Base-by-base conservation (phyloP, 2,113 vertebrate species). In the Cnemophilus loriae region DNA sequence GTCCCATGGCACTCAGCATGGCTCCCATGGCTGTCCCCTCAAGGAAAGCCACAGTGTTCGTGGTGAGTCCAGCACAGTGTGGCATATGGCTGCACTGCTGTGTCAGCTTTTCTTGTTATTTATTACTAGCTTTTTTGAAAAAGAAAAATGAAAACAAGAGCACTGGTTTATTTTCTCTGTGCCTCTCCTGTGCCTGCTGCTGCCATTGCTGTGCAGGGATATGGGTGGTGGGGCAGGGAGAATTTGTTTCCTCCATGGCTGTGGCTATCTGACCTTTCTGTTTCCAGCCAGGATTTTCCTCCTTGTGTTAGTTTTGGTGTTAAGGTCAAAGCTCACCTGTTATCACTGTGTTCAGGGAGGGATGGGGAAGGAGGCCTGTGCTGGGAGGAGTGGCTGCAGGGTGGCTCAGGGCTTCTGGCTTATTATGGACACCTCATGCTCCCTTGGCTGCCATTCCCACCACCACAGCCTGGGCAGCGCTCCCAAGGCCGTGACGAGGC, bases 351-450 rank as follows among this genome's bases (percentile, higher is more conserved):
- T 14, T 59, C 14, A 26, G 75, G 35, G 37, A 21, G 50, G 59
- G 56, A 22, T 4, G 2, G 68, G 70, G 16, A n/a, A 37, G n/a
- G 44, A 82, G 53, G n/a, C 21, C 35, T 61, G 79, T 61, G 41
- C 81, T 65, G 65, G 46, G 16, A 59, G 37, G 37, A 42, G 60
- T 6, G 10, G 21, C 30, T 5, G 4, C 39, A 52, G 57, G 4
- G 4, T 27, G 35, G 21, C n/a, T 70, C 37, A 32, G 30, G 1
- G 8, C 13, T 33, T 20, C 13, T n/a, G 52, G 44, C 9, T 55
- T 5, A 1, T 10, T n/a, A 9, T 0, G 26, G 44, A 5, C 61
- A 49, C 16, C 11, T 30, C 9, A 0, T 0, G 7, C 32, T 26
- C 30, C 53, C 22, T 16, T 61, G 44, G 63, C 28, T 50, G 39